Evolutionary conservation across 2,797 vertebrate genomes (phyloP).

Genomic region (Hemitrygon akajei): DNA sequence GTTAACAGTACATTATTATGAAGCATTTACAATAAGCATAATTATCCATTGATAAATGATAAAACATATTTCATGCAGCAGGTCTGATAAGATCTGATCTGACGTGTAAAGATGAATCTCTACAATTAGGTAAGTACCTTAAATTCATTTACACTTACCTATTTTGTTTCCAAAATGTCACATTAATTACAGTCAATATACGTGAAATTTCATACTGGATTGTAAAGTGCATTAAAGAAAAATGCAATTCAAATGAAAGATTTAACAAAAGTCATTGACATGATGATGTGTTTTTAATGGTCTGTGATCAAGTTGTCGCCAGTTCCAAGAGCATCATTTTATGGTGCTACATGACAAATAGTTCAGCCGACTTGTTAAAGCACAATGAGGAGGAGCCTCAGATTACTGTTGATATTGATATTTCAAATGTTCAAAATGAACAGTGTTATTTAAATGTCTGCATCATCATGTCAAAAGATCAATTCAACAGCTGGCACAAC

Average conservation of each 20-base stretch:
- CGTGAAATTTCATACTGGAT: neutral
- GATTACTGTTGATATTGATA: neutral
- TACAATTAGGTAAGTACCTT: neutral
- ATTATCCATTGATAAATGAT: neutral
- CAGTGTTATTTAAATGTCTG: neutral
- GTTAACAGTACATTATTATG: neutral
- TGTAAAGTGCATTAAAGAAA: neutral
- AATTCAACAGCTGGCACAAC: neutral
- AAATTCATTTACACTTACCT: neutral
- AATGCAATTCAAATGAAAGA: neutral
- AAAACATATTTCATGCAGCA: neutral
- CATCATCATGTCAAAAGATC: neutral
- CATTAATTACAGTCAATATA: neutral
- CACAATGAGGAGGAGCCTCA: neutral
- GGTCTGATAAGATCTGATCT: neutral
- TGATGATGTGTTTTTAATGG: neutral
- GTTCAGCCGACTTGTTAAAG: neutral
- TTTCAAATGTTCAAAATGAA: neutral
- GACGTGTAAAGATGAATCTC: neutral
- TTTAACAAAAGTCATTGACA: too few relatives aligned
- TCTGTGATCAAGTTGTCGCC: neutral
- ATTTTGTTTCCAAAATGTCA: neutral
- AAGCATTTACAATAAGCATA: neutral
- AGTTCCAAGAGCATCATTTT: neutral
- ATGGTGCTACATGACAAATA: neutral